Percentiles rank a stretch among this genome's conserved stretches.
Evolutionary conservation across 2,113 vertebrate genomes (phyloP).

Genomic region (Siniperca chuatsi): DNA sequence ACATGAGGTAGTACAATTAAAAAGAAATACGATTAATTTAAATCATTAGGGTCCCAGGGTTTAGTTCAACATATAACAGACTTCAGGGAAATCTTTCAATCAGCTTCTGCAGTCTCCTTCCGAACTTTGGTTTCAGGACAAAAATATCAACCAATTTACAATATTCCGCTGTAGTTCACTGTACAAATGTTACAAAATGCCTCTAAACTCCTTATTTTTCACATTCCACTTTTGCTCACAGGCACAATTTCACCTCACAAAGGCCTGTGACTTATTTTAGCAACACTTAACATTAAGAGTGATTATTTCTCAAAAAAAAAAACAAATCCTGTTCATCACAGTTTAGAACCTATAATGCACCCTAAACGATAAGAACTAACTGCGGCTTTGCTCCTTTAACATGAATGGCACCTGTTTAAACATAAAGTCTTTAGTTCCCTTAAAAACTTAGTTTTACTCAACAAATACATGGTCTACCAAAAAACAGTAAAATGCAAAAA

Average conservation of each 20-base stretch:
- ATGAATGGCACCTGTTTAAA: background rate
- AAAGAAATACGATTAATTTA: background rate
- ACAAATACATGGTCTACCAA: background rate
- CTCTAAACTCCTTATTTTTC: background rate
- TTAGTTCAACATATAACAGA: background rate
- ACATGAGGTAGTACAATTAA: slow-evolving; percentile 56
- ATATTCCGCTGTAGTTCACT: background rate
- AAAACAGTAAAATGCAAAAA: background rate
- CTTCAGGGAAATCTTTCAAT: background rate
- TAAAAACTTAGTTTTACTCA: background rate
- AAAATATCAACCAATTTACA: background rate
- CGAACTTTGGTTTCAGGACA: slow-evolving; percentile 15
- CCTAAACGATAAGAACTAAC: background rate
- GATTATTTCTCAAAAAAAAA: background rate
- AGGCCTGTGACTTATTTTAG: background rate
- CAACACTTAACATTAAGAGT: background rate
- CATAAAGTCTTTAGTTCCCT: background rate
- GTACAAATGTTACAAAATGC: background rate
- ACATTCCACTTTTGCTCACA: slow-evolving; percentile 4
- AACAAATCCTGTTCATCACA: background rate
- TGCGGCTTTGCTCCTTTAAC: background rate
- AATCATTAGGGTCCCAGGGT: background rate
- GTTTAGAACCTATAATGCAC: background rate
- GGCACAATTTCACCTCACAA: background rate
- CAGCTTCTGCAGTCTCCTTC: background rate